A percentile compares a stretch with the other conserved stretches of the same genome.
These are phyloP conservation scores for Cercopithecus hamlyni DNA, from an alignment of 2,797 vertebrate species.

Conservation along the genomic window DNA sequence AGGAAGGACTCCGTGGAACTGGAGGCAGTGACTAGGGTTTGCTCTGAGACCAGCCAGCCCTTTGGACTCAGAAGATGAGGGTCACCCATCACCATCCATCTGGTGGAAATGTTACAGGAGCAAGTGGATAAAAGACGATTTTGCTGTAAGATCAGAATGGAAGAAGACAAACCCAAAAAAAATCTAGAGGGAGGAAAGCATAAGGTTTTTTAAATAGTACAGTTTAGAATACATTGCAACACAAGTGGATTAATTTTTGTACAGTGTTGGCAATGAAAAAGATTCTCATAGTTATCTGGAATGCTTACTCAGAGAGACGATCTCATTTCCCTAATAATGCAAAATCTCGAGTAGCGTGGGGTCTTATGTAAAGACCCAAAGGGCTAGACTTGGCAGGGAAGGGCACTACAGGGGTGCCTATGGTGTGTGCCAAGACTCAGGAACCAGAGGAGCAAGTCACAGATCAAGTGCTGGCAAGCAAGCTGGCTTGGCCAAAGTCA, in stretches of 20 bases:
- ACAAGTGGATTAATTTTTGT: background rate
- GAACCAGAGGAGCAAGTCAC: background rate
- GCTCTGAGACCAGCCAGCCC: background rate
- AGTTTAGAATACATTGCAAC: background rate
- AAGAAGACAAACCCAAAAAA: background rate
- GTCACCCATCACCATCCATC: background rate
- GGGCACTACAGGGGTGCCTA: fast-evolving
- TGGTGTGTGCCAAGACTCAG: too few species aligned
- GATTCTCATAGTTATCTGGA: background rate
- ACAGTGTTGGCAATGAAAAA: background rate
- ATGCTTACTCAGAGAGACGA: background rate
- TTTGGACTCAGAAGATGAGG: background rate
- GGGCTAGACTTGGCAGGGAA: background rate
- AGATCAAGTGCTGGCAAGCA: background rate
- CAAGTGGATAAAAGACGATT: background rate
- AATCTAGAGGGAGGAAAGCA: background rate
- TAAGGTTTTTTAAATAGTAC: background rate
- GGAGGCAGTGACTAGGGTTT: too few species aligned
- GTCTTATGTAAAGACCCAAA: background rate
- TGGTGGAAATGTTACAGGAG: background rate
- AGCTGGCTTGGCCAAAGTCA: background rate
- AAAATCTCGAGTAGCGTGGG: background rate
- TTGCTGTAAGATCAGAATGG: background rate
- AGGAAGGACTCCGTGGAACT: background rate
- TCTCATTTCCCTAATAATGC: background rate